phyloP scores from a whole-genome alignment of 2,888 invertebrate genomes.

The Perizoma flavofasciatum region DNA sequence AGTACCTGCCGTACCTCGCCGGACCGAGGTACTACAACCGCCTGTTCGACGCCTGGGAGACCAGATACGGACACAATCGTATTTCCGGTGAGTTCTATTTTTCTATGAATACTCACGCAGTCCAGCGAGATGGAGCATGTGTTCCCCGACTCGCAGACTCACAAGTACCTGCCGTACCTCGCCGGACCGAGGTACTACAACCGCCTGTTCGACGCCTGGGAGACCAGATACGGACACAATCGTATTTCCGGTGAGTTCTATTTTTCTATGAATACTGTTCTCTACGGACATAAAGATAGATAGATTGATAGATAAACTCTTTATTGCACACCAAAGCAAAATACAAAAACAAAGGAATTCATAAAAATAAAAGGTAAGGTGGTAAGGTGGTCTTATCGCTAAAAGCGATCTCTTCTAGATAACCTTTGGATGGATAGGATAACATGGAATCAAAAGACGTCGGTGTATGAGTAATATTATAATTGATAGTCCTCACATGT shows the following conservation, averaged over 20 bases:
- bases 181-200: slow-evolving; percentile 96
- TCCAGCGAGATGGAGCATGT: slow-evolving; percentile 90
- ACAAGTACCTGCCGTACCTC: slow-evolving; percentile 92
- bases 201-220: slow-evolving; percentile 96
- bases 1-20: slow-evolving; percentile 92
- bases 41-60: slow-evolving; percentile 96
- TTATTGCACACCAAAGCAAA: too few species aligned
- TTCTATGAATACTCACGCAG: slow-evolving; percentile 87
- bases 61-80: slow-evolving; percentile 87
- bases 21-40: slow-evolving; percentile 96
- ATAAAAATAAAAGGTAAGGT: background rate
- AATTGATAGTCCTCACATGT: too few species aligned
- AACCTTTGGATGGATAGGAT: too few species aligned
- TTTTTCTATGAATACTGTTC: too few species aligned
- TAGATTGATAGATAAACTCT: background rate
- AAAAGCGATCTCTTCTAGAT: too few species aligned
- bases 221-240: slow-evolving; percentile 87
- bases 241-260: slow-evolving; percentile 83
- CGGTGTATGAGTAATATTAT: too few species aligned
- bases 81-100: slow-evolving; percentile 78
- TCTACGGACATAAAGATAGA: background rate
- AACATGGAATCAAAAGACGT: too few species aligned
- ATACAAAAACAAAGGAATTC: too few species aligned
- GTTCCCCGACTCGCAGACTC: slow-evolving; percentile 90
- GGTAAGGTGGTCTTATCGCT: too few species aligned